Evolutionary conservation across 2,888 invertebrate genomes (phyloP), one percentile per base, ranked within the genome.

Genomic region (Diarsia rubi): DNA sequence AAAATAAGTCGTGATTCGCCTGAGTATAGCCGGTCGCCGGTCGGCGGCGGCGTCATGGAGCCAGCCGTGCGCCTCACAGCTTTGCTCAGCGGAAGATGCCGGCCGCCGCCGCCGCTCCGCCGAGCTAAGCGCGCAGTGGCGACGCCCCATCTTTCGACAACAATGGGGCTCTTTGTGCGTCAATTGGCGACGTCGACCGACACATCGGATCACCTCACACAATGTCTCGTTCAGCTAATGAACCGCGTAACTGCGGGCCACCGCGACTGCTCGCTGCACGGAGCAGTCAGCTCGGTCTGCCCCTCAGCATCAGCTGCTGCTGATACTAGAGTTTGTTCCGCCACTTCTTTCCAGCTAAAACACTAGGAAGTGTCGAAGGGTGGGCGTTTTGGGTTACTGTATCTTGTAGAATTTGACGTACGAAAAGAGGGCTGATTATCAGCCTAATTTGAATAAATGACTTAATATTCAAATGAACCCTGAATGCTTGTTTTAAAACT

Each of bases 81-180:
- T 60, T 57, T 70, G 70, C 24, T 52, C 60, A 57, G 57, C 76
- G 64, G 69, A 65, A 70, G 64, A 67, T 65, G 54, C 14, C n/a
- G 14, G 6, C 3, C 60, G 37, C 37, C 37, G 6, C 37, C 37
- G 37, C 6, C 37, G 24, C 37, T 6, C 37, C 37, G 8, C 60
- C 45, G 21, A 8, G 62, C 54, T 11, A 11, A 65, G 54, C 66
- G 62, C 11, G 59, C 67, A 54, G 42, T 72, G 62, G 65, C 77
- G 70, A 69, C 74, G 82, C 59, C 73, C 70, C 70, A 63, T 57
- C 66, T 63, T 64, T 69, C 52, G 63, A 72, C 84, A 73, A 85
- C 85, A 88, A 89, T 85, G 73, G 71, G 64, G 47, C 79, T 85
- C 84, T 88, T 92, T 92, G 92, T 92, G 81, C 81, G 78, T 80